phyloP scores from a whole-genome alignment of 2,113 vertebrate genomes.

The Plecotus auritus region DNA sequence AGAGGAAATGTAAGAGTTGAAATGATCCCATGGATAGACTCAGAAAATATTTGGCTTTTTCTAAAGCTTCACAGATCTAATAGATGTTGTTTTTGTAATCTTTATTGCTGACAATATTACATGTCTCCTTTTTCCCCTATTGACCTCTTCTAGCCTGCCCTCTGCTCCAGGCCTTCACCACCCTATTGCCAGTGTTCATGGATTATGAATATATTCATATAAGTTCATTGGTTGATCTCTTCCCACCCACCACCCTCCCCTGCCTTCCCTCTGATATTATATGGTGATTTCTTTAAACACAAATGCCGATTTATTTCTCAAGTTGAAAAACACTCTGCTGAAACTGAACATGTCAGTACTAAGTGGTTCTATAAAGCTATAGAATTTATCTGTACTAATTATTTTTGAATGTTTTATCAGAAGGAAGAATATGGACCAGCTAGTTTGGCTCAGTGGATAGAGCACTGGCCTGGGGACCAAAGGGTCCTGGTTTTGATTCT shows the following conservation, averaged over 20 bases:
- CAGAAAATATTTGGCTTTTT: background rate
- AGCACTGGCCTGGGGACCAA: no score
- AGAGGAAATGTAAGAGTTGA: background rate
- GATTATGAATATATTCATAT: no score
- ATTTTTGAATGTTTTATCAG: background rate
- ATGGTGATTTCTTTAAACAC: conserved; percentile 44
- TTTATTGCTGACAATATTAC: no score
- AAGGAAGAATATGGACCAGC: background rate
- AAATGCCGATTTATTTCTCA: conserved; percentile 37
- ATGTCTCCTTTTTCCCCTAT: no score
- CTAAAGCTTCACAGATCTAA: background rate
- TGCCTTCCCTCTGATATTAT: no score
- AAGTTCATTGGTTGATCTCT: no score
- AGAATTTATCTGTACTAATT: background rate
- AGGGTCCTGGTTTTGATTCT: no score
- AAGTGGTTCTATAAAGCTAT: background rate
- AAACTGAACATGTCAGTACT: background rate
- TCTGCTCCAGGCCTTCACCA: no score
- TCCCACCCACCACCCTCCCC: no score
- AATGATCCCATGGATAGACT: background rate
- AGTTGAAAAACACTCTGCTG: background rate
- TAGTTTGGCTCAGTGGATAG: no score
- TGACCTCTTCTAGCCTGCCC: no score
- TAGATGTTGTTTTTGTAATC: background rate
- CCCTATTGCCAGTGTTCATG: no score